These are phyloP conservation scores for Agrilus cyanescens DNA, from an alignment of 2,888 invertebrate genomes.

Conservation along the genomic window DNA sequence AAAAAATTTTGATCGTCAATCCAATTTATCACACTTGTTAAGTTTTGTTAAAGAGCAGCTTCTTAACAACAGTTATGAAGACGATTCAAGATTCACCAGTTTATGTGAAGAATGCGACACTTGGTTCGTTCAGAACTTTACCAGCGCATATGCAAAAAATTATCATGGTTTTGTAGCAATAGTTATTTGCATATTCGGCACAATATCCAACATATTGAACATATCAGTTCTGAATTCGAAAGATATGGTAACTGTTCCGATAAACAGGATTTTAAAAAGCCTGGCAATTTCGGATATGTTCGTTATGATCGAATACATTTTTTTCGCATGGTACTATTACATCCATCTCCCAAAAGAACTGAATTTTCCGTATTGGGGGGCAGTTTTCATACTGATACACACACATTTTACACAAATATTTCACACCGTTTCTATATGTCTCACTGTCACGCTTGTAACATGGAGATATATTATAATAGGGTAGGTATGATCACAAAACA, in stretches of 20 bases:
- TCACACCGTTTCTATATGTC: slow-evolving; percentile 74
- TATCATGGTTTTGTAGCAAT: slow-evolving; percentile 76
- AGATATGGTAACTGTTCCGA: slow-evolving; percentile 70
- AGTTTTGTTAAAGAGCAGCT: too few relatives aligned
- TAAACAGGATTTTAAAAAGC: slow-evolving; percentile 75
- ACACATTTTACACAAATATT: slow-evolving; percentile 70
- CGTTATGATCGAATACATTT: slow-evolving; percentile 79
- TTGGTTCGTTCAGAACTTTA: slow-evolving; percentile 33
- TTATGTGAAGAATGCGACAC: slow-evolving; percentile 11
- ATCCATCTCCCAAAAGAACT: slow-evolving; percentile 50
- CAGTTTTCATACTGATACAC: slow-evolving; percentile 65
- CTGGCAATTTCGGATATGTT: slow-evolving; percentile 81
- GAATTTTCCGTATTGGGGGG: slow-evolving; percentile 60
- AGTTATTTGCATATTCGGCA: slow-evolving; percentile 76
- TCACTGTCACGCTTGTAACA: slow-evolving; percentile 68
- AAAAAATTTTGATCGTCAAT: too few relatives aligned
- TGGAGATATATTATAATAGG: slow-evolving; percentile 80
- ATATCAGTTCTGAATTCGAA: slow-evolving; percentile 75
- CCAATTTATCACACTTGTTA: too few relatives aligned
- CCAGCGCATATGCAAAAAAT: slow-evolving; percentile 49
- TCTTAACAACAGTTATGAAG: too few relatives aligned
- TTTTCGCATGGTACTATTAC: slow-evolving; percentile 58
- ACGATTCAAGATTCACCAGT: too few relatives aligned
- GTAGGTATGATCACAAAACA: slow-evolving; percentile 39
- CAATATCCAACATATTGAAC: slow-evolving; percentile 75